phyloP scores from a whole-genome alignment of 2,888 invertebrate species.

The Tenthredo notha region DNA sequence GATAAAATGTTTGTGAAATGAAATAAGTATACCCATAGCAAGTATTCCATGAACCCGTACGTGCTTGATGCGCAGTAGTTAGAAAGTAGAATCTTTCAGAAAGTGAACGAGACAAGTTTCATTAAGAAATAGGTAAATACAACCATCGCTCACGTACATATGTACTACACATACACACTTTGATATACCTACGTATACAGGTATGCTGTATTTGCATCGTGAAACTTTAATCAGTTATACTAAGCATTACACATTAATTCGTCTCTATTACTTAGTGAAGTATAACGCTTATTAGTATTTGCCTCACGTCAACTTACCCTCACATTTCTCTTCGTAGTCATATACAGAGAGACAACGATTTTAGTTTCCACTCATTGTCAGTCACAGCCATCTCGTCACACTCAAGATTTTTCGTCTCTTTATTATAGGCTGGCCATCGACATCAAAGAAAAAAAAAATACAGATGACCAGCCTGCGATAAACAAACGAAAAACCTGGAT shows the following conservation, averaged over 20 bases:
- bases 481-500: no score
- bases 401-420: no score
- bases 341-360: no score
- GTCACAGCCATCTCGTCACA: no score
- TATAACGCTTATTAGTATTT: neutral
- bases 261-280: neutral
- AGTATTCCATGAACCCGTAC: neutral
- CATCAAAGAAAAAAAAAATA: no score
- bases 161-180: neutral
- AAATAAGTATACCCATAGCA: neutral
- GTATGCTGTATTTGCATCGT: neutral
- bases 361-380: no score
- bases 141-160: neutral
- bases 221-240: neutral
- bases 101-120: neutral
- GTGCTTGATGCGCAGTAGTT: neutral
- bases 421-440: no score
- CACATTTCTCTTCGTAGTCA: conserved; percentile 2
- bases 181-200: neutral
- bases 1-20: neutral
- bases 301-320: neutral
- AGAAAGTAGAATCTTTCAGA: conserved; percentile 1
- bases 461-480: no score
- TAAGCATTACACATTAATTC: conserved; percentile 1
- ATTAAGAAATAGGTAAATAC: neutral